Percentiles rank a stretch among this genome's conserved stretches.
These are phyloP conservation scores for Sebastes wilsoni DNA, from an alignment of 2,797 vertebrate genomes.

Conservation along the genomic window DNA sequence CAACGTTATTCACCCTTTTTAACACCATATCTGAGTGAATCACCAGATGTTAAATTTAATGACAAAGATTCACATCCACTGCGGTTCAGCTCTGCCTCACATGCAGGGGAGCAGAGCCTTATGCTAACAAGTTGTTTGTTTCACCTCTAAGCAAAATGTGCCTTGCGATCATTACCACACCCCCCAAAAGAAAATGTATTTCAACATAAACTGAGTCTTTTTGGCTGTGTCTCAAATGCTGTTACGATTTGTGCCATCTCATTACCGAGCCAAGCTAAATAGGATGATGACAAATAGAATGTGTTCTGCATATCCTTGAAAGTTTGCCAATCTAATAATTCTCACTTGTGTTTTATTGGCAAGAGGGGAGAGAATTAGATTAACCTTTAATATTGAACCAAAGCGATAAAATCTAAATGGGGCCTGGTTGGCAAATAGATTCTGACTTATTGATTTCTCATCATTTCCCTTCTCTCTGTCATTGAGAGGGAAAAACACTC, in stretches of 20 bases:
- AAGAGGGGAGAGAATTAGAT: conserved; percentile 75
- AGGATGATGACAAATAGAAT: conserved; percentile 76
- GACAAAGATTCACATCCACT: conserved; percentile 32
- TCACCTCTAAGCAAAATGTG: conserved; percentile 49
- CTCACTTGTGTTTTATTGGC: conserved; percentile 77
- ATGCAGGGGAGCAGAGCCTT: conserved; percentile 25
- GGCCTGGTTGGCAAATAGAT: conserved; percentile 72
- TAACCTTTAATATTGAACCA: conserved; percentile 82
- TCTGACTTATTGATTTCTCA: conserved; percentile 77
- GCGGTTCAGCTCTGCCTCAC: conserved; percentile 32
- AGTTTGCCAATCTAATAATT: conserved; percentile 77
- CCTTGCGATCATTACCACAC: conserved; percentile 37
- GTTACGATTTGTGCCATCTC: conserved; percentile 62
- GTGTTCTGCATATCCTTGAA: conserved; percentile 71
- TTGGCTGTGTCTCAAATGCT: conserved; percentile 52
- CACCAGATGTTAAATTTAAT: conserved; percentile 53
- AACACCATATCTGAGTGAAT: conserved; percentile 43
- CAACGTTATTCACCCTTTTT: conserved; percentile 50
- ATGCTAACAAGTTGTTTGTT: conserved; percentile 51
- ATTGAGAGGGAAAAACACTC: conserved; percentile 30
- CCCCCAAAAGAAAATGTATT: conserved; percentile 33
- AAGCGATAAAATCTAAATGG: conserved; percentile 79
- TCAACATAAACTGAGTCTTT: conserved; percentile 45
- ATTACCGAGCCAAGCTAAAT: conserved; percentile 68
- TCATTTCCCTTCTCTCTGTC: conserved; percentile 59